Evolutionary conservation across 2,888 invertebrate genomes (phyloP), one percentile per base, ranked within the genome.

Genomic region (Leucoptera coffeella): DNA sequence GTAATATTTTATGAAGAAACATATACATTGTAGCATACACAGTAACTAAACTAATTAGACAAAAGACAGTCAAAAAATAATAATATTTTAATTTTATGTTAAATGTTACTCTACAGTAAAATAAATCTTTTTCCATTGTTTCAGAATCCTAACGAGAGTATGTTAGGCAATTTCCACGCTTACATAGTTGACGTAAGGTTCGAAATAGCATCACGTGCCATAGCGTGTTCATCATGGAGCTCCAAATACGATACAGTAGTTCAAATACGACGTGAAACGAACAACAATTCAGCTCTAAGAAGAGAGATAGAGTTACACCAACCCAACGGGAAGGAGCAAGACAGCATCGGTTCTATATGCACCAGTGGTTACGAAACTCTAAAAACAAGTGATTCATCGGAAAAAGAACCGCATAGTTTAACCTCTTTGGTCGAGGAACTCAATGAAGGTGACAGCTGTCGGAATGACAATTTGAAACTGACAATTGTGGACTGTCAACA

Each of bases 101-200:
- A 17, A 17, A 7, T 22, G 22, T 11, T 22, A 5, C 10, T 14
- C 9, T 13, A 8, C 10, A 15, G n/a, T 29, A 6, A n/a, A n/a
- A n/a, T n/a, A n/a, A n/a, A n/a, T n/a, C n/a, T n/a, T 26, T 27
- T 17, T 25, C 26, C 26, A 22, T 29, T 7, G 4, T 40, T 50
- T 30, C 43, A 67, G 67, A 72, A 75, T 22, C 62, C 69, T 32
- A 64, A 65, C 45, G 84, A 84, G 35, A 84, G 82, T 30, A 52
- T 88, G 32, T 85, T 81, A 45, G 82, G 83, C 15, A 87, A 87
- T 53, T 85, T 85, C 52, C 85, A 87, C 58, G 85, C 86, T 1
- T 94, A 94, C 57, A 67, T 95, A 15, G 82, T 82, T 45, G 89
- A 90, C 50, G 91, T 93, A 1, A 75, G 86, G 34, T 78, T 77